These are phyloP conservation scores for Leptopilina clavipes DNA, from an alignment of 1,140 invertebrate species.

Conservation along the genomic window DNA sequence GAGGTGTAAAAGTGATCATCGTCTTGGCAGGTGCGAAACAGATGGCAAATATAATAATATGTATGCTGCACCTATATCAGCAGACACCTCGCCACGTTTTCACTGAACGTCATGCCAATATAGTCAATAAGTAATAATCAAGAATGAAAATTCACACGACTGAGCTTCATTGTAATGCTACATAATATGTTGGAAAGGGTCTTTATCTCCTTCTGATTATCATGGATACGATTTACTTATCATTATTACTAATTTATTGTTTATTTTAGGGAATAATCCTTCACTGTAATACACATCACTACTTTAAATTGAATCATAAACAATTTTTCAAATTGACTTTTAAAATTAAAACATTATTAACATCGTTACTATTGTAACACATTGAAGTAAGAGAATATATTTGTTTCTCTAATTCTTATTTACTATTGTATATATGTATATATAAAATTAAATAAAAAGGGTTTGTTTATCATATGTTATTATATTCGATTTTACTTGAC, in stretches of 20 bases:
- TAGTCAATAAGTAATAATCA: constrained; percentile 23
- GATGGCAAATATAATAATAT: constrained; percentile 62
- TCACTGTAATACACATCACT: background rate
- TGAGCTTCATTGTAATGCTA: background rate
- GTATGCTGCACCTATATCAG: constrained; percentile 42
- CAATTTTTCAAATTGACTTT: too few relatives aligned
- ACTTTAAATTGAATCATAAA: background rate
- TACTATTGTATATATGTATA: too few relatives aligned
- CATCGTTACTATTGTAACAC: too few relatives aligned
- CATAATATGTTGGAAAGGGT: background rate
- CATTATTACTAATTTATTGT: constrained; percentile 7
- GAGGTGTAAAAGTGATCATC: constrained; percentile 66
- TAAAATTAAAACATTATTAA: too few relatives aligned
- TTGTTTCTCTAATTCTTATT: too few relatives aligned
- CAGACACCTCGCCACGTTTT: constrained; percentile 45
- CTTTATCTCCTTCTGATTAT: constrained; percentile 3
- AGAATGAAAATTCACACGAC: background rate
- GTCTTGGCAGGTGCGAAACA: constrained; percentile 72
- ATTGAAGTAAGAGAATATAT: too few relatives aligned
- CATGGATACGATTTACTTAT: background rate
- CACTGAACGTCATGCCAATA: constrained; percentile 4
- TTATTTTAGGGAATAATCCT: background rate
- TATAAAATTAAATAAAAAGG: too few relatives aligned
- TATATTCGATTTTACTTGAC: too few relatives aligned
- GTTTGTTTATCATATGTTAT: too few relatives aligned